phyloP scores from a whole-genome alignment of 2,113 vertebrate genomes.

The Antigone vipio region DNA sequence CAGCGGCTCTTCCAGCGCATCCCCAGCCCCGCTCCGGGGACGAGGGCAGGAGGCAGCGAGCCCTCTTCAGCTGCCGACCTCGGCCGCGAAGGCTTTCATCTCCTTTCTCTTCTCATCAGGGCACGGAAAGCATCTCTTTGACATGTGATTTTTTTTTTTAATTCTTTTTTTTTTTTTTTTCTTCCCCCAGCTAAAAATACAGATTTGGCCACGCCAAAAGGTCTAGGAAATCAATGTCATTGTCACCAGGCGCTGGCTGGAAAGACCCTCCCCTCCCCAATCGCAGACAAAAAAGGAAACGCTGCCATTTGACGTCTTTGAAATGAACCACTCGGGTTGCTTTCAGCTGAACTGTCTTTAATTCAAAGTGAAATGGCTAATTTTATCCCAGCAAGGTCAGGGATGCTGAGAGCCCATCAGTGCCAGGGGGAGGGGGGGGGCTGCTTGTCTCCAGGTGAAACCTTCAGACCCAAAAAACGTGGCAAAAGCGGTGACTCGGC shows the following conservation, averaged over 20 bases:
- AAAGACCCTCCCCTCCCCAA: slow-evolving; percentile 7
- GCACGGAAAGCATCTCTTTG: background rate
- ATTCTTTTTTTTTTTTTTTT: background rate
- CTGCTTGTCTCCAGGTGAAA: background rate
- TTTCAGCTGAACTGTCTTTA: background rate
- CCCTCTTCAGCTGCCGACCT: background rate
- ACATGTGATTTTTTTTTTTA: background rate
- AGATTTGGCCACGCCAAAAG: background rate
- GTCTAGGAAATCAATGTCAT: slow-evolving; percentile 51
- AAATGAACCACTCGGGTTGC: background rate
- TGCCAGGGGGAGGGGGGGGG: background rate
- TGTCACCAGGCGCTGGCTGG: slow-evolving; percentile 31
- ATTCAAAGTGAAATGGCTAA: slow-evolving; percentile 13
- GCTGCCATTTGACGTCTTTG: background rate
- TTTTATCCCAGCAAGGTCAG: slow-evolving; percentile 36
- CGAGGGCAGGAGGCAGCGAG: background rate
- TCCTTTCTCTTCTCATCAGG: background rate
- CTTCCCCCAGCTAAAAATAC: slow-evolving; percentile 23
- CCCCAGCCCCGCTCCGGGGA: background rate
- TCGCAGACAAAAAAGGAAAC: background rate
- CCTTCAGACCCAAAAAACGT: accelerated
- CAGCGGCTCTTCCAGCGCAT: accelerated
- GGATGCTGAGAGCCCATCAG: background rate
- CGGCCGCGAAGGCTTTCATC: background rate
- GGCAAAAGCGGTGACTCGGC: accelerated